Evolutionary conservation across 1,140 invertebrate species (phyloP), one percentile per base, ranked within the genome.

Genomic region (Triops cancriformis): DNA sequence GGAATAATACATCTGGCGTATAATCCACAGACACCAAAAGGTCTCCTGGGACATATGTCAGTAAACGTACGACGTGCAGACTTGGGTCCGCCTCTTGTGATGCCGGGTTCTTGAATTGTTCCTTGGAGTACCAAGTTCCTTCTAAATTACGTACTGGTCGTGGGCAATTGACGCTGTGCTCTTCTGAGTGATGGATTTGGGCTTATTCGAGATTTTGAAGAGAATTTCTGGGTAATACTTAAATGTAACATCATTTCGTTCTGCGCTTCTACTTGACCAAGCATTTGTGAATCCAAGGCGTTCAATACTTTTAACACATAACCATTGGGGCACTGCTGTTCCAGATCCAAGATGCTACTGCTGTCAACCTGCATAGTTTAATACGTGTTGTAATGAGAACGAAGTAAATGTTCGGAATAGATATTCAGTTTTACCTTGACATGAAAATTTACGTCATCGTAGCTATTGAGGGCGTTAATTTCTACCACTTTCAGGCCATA

Each of bases 251-350:
- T 87, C 64, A 91, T 84, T 79, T 90, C 85, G 78, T 88, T 91
- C 83, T 94, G 92, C 0, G 88, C 92, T 74, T 93, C 90, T 18
- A 94, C 86, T 26, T 91, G 85, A 1, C 84, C 81, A 0, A 84
- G 82, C 42, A 92, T 90, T 81, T 89, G 85, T 0, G 93, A 93
- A 82, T 95, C 92, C 82, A 93, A 85, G 0, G 90, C 88, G 84
- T 95, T 96, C 26, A 92, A 85, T 51, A 96, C 88, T 85, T 95
- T 95, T 37, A 96, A 84, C 11, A 93, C 89, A 81, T 94, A 96
- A 0, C 92, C 92, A 80, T 90, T 28, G 5, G 75, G 26, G 74
- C 79, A 81, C 0, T 82, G 28, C 6, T 79, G 75, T 12, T 73
- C 73, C 42, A 85, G 80, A 72, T 84, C 77, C 51, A 80, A 81